These are phyloP conservation scores for Narcine bancroftii DNA, from an alignment of 2,113 vertebrate genomes.

Conservation along the genomic window DNA sequence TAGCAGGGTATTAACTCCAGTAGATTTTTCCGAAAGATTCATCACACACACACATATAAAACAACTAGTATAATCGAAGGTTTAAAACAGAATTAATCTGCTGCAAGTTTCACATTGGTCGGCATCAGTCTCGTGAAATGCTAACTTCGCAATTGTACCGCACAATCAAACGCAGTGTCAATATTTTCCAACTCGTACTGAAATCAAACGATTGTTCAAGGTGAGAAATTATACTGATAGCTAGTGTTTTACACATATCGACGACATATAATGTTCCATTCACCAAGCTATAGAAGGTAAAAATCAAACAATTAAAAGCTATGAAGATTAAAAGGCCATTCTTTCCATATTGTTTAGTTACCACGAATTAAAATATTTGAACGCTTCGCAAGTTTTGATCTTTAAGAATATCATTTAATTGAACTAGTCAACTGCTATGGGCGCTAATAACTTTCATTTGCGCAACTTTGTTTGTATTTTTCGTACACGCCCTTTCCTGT, in stretches of 20 bases:
- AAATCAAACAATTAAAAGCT: background rate
- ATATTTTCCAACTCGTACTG: background rate
- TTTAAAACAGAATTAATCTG: background rate
- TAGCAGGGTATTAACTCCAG: slow-evolving; percentile 17
- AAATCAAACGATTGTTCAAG: background rate
- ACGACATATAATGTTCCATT: background rate
- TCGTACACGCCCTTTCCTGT: too few species aligned
- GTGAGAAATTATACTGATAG: background rate
- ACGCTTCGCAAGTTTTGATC: background rate
- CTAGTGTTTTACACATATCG: background rate
- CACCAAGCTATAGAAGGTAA: background rate
- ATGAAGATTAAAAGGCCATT: too few species aligned
- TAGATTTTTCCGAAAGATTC: background rate
- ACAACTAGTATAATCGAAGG: background rate
- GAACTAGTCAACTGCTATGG: background rate
- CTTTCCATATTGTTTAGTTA: background rate
- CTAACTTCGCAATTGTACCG: background rate
- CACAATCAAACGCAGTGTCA: background rate
- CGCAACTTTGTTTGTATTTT: background rate
- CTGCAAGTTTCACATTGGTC: background rate
- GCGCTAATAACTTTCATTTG: background rate
- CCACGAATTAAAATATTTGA: background rate
- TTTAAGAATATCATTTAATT: background rate
- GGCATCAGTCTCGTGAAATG: background rate
- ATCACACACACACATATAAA: background rate